A percentile compares a stretch with the other conserved stretches of the same genome.
Conservation (phyloP, 2,113 vertebrate species). For the Eleginops maclovinus region DNA sequence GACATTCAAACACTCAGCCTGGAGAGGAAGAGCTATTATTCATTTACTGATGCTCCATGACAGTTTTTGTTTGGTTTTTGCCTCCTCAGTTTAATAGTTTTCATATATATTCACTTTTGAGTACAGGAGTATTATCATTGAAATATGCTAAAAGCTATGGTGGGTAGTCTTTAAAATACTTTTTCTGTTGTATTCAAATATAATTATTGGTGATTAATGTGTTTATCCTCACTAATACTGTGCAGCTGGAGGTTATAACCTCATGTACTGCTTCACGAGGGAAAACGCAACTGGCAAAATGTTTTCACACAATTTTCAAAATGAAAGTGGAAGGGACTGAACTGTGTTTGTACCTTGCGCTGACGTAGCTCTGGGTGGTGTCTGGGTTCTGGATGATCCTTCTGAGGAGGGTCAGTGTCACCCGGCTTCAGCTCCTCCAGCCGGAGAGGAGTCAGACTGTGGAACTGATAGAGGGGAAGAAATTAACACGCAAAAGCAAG, state of each 20-base stretch:
- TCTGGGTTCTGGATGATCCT: conserved; percentile 14
- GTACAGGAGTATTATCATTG: no score
- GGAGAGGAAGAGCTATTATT: neutral
- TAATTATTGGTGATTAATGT: no score
- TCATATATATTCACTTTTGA: no score
- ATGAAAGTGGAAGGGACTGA: neutral
- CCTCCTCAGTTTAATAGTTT: no score
- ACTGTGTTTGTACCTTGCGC: conserved; percentile 51
- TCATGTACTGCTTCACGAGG: neutral
- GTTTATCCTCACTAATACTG: no score
- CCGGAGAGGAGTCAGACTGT: conserved; percentile 74
- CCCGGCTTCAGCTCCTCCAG: conserved; percentile 56
- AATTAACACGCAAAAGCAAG: no score
- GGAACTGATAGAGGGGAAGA: conserved; percentile 61
- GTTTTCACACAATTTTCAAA: neutral
- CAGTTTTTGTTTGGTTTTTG: neutral
- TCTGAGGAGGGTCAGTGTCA: conserved; percentile 39
- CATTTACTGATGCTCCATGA: no score
- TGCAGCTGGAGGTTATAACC: no score
- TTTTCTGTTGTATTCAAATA: no score
- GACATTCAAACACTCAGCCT: neutral
- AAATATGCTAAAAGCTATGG: no score
- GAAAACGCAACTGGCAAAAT: neutral
- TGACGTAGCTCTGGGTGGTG: conserved; percentile 30
- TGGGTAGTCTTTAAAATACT: no score